phyloP scores from a whole-genome alignment of 2,113 vertebrate genomes.

The Okapia johnstoni region DNA sequence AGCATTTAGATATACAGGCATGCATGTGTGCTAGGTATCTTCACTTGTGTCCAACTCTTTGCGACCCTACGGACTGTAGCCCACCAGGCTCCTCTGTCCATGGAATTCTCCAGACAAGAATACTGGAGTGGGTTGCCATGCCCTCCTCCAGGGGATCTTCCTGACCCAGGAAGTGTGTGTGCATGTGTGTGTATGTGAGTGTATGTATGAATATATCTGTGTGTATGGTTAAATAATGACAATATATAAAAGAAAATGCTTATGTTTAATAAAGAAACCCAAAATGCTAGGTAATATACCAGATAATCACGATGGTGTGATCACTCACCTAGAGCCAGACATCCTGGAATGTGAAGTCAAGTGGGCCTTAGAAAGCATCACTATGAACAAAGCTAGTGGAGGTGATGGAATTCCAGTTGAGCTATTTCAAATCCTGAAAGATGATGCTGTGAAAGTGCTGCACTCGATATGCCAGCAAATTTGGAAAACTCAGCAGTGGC shows the following conservation, averaged over 20 bases:
- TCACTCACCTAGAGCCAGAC: too few relatives aligned
- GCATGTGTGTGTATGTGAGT: background rate
- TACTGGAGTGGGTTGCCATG: background rate
- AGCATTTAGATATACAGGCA: background rate
- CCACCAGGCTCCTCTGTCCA: background rate
- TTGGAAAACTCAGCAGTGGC: too few relatives aligned
- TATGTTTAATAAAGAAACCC: background rate
- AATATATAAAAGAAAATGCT: background rate
- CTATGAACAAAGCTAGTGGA: too few relatives aligned
- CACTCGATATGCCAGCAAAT: too few relatives aligned
- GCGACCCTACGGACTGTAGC: background rate
- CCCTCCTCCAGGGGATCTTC: background rate
- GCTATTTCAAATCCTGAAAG: too few relatives aligned
- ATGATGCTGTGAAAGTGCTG: too few relatives aligned
- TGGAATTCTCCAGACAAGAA: too few relatives aligned
- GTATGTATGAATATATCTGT: background rate
- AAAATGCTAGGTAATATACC: background rate
- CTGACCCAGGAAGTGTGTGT: background rate
- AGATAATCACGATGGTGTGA: too few relatives aligned
- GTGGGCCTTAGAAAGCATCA: too few relatives aligned
- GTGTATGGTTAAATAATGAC: background rate
- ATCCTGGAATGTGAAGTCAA: too few relatives aligned
- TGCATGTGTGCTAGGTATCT: background rate
- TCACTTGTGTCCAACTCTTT: background rate
- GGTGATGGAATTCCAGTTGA: too few relatives aligned